These are phyloP conservation scores for Tenebrio molitor DNA, from an alignment of 1,140 invertebrate genomes.

Conservation along the genomic window DNA sequence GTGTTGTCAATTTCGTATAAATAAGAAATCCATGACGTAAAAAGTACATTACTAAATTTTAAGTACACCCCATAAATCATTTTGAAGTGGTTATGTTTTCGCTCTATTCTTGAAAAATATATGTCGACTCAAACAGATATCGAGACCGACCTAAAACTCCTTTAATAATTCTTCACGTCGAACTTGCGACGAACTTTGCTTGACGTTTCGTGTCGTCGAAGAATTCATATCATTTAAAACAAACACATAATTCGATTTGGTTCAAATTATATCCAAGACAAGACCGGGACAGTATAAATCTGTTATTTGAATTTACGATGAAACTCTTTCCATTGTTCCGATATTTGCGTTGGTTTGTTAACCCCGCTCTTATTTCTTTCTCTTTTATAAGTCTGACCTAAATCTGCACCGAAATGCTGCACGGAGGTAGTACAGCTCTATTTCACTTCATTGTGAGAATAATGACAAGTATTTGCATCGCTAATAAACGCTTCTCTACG, in stretches of 20 bases:
- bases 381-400: constrained; percentile 20
- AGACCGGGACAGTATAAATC: not conserved
- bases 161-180: constrained; percentile 26
- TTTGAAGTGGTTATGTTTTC: constrained; percentile 41
- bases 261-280: constrained; percentile 7
- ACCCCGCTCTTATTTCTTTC: constrained; percentile 15
- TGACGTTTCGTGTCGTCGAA: not conserved
- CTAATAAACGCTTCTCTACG: no score
- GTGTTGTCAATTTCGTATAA: constrained; percentile 31
- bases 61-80: constrained; percentile 41
- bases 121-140: constrained; percentile 34
- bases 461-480: no score
- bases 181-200: not conserved
- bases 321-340: constrained; percentile 11
- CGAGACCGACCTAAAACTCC: not conserved
- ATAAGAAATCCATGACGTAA: constrained; percentile 34
- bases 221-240: not conserved
- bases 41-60: constrained; percentile 43
- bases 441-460: no score
- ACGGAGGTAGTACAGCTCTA: no score
- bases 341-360: constrained; percentile 24
- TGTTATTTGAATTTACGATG: constrained; percentile 33
- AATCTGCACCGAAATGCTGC: constrained; percentile 6
- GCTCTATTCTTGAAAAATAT: constrained; percentile 31
- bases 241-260: not conserved